Evolutionary conservation across 2,888 invertebrate genomes (phyloP), one percentile per base, ranked within the genome.

Genomic region (Xanthia togata): DNA sequence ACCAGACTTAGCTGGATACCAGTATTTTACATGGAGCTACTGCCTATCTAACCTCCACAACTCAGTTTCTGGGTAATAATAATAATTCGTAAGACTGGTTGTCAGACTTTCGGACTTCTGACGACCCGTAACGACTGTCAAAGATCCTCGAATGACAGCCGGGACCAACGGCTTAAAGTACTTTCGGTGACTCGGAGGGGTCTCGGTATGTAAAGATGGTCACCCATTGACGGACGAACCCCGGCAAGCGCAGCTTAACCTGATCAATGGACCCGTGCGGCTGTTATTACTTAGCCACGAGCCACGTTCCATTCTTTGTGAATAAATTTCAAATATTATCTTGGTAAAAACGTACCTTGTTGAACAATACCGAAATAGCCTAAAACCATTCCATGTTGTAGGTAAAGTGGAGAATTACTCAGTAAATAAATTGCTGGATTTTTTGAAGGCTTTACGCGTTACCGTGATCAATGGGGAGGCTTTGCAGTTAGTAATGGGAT

Each of bases 401-500:
- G 80, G 80, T 86, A 84, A 87, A 83, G 81, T 81, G 78, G 69
- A 91, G 92, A 92, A 93, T 93, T 95, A 93, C 92, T 87, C 90
- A 93, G 94, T 93, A 94, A 95, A 96, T 95, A 96, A 95, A 96
- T 96, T 95, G 95, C 92, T 89, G 95, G 95, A 95, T 95, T 96
- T 82, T 95, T 94, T 93, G 92, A 93, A 94, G 93, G 95, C 95
- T 95, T 96, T 95, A 92, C 95, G 94, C 94, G 92, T 94, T 94
- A 92, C 94, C 91, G 94, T 96, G 95, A 96, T 96, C 95, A 95
- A 95, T 96, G 95, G 89, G 92, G 89, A 92, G 93, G 94, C 95
- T 94, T 94, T 92, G 89, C 93, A 93, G 92, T 94, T 94, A 93
- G 93, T 95, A 94, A 95, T 94, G 92, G 94, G 92, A 93, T 92